These are phyloP conservation scores for Cephus sareptanus DNA, from an alignment of 2,888 invertebrate genomes.

Conservation along the genomic window DNA sequence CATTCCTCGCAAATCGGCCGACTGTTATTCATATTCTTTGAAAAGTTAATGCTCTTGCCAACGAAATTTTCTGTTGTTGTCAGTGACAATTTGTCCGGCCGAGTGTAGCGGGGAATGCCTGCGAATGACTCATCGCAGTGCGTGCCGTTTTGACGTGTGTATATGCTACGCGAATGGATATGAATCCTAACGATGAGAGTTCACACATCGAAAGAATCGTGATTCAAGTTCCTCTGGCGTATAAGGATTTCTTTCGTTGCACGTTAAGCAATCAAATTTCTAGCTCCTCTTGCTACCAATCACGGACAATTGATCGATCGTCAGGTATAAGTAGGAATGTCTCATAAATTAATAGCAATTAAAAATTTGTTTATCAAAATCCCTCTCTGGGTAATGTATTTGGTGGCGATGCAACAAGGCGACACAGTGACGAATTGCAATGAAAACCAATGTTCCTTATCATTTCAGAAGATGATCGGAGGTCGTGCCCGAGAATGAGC, in stretches of 20 bases:
- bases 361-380: not conserved
- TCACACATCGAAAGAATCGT: not conserved
- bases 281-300: not conserved
- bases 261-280: not conserved
- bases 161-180: not conserved
- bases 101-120: not conserved
- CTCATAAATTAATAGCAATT: not conserved
- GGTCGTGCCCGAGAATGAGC: conserved; percentile 9
- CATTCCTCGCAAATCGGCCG: not conserved
- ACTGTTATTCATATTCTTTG: not conserved
- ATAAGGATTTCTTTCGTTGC: not conserved
- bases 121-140: not conserved
- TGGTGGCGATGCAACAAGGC: not conserved
- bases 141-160: not conserved
- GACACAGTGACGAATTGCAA: not conserved
- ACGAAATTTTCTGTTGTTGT: not conserved
- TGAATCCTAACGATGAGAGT: not conserved
- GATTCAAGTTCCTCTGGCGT: not conserved
- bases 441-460: not conserved
- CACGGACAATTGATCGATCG: not conserved
- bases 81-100: not conserved
- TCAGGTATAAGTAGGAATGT: not conserved
- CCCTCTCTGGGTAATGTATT: not conserved
- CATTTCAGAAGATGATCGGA: conserved; percentile 17
- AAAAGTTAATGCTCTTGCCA: not conserved